Conservation (phyloP, 2,797 vertebrate genomes). For the Masticophis lateralis region DNA sequence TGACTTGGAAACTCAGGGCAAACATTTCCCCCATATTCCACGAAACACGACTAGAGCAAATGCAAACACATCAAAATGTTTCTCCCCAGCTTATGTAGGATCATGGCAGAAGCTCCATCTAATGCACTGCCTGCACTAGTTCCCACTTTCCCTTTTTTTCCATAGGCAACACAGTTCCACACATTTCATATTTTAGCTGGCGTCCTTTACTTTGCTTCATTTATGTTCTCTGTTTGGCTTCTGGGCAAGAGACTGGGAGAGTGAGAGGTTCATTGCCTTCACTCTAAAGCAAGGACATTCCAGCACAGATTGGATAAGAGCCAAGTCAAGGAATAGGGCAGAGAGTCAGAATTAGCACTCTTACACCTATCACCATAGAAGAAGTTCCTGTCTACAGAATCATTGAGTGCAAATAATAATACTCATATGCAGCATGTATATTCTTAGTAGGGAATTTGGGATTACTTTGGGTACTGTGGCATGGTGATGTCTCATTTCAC, state of each 20-base stretch:
- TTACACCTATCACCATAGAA: not conserved
- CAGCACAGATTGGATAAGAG: not conserved
- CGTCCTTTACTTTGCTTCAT: not conserved
- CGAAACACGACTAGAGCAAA: not conserved
- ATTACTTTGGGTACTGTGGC: not conserved
- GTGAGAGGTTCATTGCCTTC: not conserved
- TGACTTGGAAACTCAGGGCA: not conserved
- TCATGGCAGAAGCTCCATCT: not conserved
- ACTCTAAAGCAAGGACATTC: not conserved
- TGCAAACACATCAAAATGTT: not conserved
- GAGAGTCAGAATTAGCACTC: not conserved
- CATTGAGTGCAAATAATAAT: not conserved
- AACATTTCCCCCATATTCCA: not conserved
- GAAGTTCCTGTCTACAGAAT: not conserved
- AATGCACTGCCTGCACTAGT: not conserved
- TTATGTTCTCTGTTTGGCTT: not conserved
- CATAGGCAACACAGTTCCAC: not conserved
- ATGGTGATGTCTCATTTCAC: not conserved
- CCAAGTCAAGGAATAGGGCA: not conserved
- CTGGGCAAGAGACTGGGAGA: not conserved
- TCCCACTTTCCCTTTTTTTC: not conserved
- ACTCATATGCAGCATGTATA: not conserved
- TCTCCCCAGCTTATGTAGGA: not conserved
- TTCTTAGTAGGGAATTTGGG: not conserved
- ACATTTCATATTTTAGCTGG: not conserved